Base-by-base conservation (phyloP, 2,888 invertebrate species). In the Priocnemis perturbator region DNA sequence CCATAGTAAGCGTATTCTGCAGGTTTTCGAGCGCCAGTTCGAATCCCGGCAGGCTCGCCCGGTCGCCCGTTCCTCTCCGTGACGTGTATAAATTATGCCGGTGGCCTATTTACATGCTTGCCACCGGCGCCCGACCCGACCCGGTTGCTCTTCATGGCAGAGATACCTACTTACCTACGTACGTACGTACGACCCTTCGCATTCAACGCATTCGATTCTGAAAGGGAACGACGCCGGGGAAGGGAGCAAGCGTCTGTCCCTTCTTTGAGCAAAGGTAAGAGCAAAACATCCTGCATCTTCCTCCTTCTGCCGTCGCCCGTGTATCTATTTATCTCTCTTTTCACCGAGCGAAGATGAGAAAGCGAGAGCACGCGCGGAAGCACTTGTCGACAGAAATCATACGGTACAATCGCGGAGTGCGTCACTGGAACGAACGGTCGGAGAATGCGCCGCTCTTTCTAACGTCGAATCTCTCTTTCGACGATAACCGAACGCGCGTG, bases 11-110 rank as follows among this genome's bases (percentile, higher is more conserved):
- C 78, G 77, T 78, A 79, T 77, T 77, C 77, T 61, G 74, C 67
- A 70, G 74, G 65, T 78, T 78, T 74, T 77, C 78, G 72, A 60
- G 60, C 67, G 75, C 70, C 71, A 79, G 74, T 79, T 79, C 59
- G 75, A 75, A 79, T 78, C 74, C 79, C 70, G 69, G 73, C 77
- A 79, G 74, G 74, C 64, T 56, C 52, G 63, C 60, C 50, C 67
- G 58, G 65, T 58, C 63, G 59, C 69, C 63, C 73, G 72, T 69
- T 76, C 65, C 71, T 73, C 69, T 64, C 66, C 78, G 76, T 82
- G 85, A 83, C 84, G 81, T 82, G 76, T 85, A 86, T 87, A 85
- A 87, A 87, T 87, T 87, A 87, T 85, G 82, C 81, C 80, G 78
- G 71, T 87, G 86, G 83, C 87, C 87, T 85, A 86, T 87, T 87